Evolutionary conservation across 2,113 vertebrate species (phyloP), one percentile per base, ranked within the genome.

Genomic region (Geococcyx californianus): DNA sequence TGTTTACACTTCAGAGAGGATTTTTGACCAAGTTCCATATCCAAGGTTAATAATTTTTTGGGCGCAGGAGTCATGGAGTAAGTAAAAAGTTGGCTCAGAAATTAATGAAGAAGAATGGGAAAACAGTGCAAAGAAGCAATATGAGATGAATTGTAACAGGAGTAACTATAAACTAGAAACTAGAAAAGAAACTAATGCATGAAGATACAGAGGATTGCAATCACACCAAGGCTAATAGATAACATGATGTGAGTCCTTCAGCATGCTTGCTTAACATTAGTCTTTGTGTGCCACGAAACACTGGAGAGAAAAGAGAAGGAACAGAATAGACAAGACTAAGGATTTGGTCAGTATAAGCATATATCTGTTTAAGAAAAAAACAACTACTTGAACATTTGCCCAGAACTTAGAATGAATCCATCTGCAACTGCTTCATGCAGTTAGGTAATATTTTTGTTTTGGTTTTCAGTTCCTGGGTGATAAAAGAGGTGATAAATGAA

Each of bases 41-140:
- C 36, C 88, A 89, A 95, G 92, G 90, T 92, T 94, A 90, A 90
- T 68, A 92, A 86, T 54, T 40, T 58, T 90, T 89, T 0, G 14
- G 73, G 69, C 0, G 1, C 83, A 90, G 76, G 60, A 96, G 73
- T 93, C 64, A 36, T 49, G 56, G 58, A 94, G 47, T 84, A 90
- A 96, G 86, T 84, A 89, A 93, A 94, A 93, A 89, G 38, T 92
- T 96, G 94, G 92, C 94, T 90, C 88, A 66, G 86, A 72, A 90
- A 93, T 94, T 81, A 92, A 89, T 69, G 56, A 93, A 81, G 69
- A 96, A 67, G 69, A 84, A 95, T 88, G 62, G 36, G 36, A 88
- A 96, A 92, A 94, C 52, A 94, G 89, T 72, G 79, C 88, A 88
- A 94, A 92, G 40, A 66, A 87, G 66, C 14, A 82, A 94, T 96